Percentiles rank a stretch among this genome's conserved stretches.
Conservation (phyloP, 30 jellyfish, hydroid and myxozoan genomes). For the Rhopilema esculentum region DNA sequence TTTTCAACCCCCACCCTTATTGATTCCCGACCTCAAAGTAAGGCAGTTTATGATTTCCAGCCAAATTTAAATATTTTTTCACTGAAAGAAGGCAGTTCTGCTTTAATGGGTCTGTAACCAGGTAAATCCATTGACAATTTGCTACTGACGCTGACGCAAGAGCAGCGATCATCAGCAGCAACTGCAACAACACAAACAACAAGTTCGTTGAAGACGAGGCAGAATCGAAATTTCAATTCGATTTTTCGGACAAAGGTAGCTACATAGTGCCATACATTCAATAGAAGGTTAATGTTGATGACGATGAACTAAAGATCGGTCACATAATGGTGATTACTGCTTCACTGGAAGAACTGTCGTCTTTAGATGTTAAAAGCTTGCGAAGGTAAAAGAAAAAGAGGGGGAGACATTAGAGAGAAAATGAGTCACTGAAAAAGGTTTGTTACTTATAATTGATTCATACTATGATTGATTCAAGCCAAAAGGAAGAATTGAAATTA, state of each 20-base stretch:
- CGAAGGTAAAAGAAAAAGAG: neutral
- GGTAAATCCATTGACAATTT: no score
- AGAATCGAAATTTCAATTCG: constrained; percentile 28
- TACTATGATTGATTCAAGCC: neutral
- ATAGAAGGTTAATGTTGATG: neutral
- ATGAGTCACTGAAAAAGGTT: neutral
- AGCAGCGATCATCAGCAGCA: no score
- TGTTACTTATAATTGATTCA: neutral
- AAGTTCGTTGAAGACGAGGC: constrained; percentile 29
- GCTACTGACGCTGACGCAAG: no score
- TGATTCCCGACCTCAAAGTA: no score
- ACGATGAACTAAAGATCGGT: neutral
- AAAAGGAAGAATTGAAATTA: no score
- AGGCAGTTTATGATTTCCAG: no score
- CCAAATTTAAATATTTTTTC: neutral
- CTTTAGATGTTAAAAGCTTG: no score
- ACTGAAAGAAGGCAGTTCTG: neutral
- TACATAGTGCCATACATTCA: neutral
- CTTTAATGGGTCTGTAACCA: neutral
- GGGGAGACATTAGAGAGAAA: neutral
- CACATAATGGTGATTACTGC: neutral
- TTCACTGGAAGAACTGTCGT: neutral
- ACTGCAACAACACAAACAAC: neutral
- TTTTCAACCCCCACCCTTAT: no score
- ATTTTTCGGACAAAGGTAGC: constrained; percentile 7